Conservation (phyloP, 2,888 invertebrate genomes). For the Agapetus fuscipes region DNA sequence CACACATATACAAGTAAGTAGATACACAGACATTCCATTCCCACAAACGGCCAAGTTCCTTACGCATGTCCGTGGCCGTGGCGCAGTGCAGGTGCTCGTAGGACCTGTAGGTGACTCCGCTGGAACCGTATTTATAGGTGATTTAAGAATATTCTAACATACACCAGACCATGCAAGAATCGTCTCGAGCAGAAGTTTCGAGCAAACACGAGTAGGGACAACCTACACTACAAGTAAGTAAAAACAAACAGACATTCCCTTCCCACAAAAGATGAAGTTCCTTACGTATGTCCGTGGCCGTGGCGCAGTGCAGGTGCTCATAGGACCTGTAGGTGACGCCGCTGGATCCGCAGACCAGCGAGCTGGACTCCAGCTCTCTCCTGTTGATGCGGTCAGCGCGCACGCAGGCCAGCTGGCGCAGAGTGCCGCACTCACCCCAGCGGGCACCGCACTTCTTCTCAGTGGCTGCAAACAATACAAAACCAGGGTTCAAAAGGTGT, state of each 20-base stretch:
- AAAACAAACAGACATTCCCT: too few species aligned
- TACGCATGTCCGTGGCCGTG: slow-evolving; percentile 24
- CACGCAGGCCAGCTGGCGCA: slow-evolving; percentile 17
- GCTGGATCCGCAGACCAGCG: slow-evolving; percentile 26
- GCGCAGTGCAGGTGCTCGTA: slow-evolving; percentile 25
- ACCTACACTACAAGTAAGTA: too few species aligned
- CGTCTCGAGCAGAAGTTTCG: too few species aligned
- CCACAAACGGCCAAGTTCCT: too few species aligned
- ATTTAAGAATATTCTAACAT: too few species aligned
- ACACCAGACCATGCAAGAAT: too few species aligned
- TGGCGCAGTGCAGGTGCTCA: slow-evolving; percentile 25
- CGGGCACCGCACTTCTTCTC: slow-evolving; percentile 22
- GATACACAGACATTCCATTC: too few species aligned
- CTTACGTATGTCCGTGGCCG: slow-evolving; percentile 24
- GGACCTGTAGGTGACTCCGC: slow-evolving; percentile 25
- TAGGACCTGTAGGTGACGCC: slow-evolving; percentile 24
- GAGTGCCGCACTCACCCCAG: slow-evolving; percentile 18
- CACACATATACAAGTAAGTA: too few species aligned
- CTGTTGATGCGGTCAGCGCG: slow-evolving; percentile 16
- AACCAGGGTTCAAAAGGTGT: too few species aligned
- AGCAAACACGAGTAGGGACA: too few species aligned
- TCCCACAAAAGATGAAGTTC: too few species aligned
- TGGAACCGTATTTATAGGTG: slow-evolving; percentile 28
- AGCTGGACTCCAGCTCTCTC: slow-evolving; percentile 17
- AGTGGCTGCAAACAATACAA: slow-evolving; percentile 14